Conservation (phyloP, 2,797 vertebrate genomes). For the Acipenser oxyrinchus region DNA sequence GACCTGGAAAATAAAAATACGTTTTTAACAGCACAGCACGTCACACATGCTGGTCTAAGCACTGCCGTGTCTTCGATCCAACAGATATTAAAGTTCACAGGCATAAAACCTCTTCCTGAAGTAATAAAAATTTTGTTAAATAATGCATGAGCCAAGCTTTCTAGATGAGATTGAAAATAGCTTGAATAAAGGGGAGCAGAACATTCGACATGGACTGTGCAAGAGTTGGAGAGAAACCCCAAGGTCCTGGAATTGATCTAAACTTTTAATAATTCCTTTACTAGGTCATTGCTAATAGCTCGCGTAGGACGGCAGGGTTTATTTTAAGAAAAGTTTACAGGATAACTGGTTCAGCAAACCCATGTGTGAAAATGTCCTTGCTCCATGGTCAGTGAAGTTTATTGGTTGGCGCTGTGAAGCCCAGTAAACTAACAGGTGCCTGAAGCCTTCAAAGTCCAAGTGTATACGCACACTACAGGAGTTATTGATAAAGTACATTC, state of each 20-base stretch:
- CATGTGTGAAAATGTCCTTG: background rate
- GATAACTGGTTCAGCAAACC: background rate
- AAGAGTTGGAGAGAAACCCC: background rate
- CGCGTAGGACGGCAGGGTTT: background rate
- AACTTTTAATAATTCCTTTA: background rate
- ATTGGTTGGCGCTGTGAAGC: background rate
- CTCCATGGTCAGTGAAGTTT: background rate
- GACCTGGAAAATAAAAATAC: constrained; percentile 1
- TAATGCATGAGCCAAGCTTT: background rate
- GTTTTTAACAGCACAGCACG: background rate
- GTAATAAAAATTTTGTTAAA: constrained; percentile 9
- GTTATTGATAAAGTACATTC: background rate
- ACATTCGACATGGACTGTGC: no score
- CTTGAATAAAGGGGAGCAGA: no score
- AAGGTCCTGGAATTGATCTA: background rate
- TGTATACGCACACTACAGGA: background rate
- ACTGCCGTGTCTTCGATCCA: background rate
- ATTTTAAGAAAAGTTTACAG: background rate
- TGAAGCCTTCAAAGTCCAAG: background rate
- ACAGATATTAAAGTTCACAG: background rate
- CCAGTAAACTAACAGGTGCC: background rate
- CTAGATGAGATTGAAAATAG: background rate
- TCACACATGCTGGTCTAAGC: constrained; percentile 22
- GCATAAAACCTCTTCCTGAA: background rate
- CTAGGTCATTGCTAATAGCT: background rate